Evolutionary conservation across 2,113 vertebrate genomes (phyloP), one percentile per base, ranked within the genome.

Genomic region (Gila orcuttii): DNA sequence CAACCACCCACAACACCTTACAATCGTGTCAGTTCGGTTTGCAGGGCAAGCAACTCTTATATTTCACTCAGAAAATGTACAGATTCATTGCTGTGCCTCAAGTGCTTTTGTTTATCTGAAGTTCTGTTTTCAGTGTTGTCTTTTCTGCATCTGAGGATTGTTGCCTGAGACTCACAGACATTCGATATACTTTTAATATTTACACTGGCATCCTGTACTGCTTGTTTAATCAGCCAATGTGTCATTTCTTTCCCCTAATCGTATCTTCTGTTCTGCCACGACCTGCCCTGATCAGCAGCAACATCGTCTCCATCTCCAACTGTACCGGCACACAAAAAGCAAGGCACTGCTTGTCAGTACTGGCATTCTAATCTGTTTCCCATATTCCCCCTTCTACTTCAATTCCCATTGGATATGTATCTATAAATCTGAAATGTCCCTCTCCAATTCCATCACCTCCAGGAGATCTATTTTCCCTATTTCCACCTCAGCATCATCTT

Each of bases 331-430:
- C 71, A 84, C 17, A 75, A 76, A 75, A 13, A 73, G 15, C 75
- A 79, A 86, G 36, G 55, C 50, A 28, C 62, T 80, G 76, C 45
- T 69, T 86, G 76, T 86, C 82, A 74, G 68, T 25, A 57, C 82
- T 59, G 82, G 12, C 78, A 62, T 81, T 81, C 57, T 69, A 76
- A 73, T 80, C 36, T 33, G 15, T 23, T 73, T 21, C 31, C 76
- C 23, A 83, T 55, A 68, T 45, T 11, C 13, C 52, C 23, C 36
- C 52, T 68, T 81, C 64, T 73, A 64, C 57, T 86, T 66, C 28
- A 36, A 60, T 76, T 68, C 45, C 66, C 59, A 9, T 76, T 75
- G 57, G 60, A 50, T 75, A 68, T 86, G 83, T 71, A 85, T 82
- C 71, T 66, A 19, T 81, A 68, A 71, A 85, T 82, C 71, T 77